These are phyloP conservation scores for Vandiemenella viatica DNA, from an alignment of 2,888 invertebrate genomes.

Conservation along the genomic window DNA sequence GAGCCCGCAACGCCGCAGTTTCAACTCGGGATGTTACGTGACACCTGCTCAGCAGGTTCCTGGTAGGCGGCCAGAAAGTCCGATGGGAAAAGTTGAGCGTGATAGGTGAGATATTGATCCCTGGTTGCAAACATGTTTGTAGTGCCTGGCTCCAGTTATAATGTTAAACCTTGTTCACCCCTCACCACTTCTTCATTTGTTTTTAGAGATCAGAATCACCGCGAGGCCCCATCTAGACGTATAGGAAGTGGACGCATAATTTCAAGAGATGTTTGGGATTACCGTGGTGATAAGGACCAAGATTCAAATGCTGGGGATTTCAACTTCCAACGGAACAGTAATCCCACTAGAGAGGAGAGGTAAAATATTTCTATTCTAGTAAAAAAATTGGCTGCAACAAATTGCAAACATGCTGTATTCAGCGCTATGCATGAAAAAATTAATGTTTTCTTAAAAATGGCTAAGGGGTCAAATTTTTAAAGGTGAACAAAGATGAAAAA, in stretches of 20 bases:
- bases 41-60: conserved; percentile 32
- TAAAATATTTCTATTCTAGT: too few species aligned
- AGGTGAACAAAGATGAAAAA: too few species aligned
- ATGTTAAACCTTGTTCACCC: too few species aligned
- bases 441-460: too few species aligned
- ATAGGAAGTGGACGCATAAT: conserved; percentile 77
- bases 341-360: conserved; percentile 17
- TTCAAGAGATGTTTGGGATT: conserved; percentile 41
- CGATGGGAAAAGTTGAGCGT: conserved; percentile 28
- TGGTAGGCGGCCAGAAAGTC: conserved; percentile 28
- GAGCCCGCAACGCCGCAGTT: conserved; percentile 72
- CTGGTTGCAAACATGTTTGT: background rate
- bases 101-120: conserved; percentile 4
- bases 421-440: too few species aligned
- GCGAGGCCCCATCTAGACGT: conserved; percentile 36
- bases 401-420: background rate
- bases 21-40: conserved; percentile 76
- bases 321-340: conserved; percentile 16
- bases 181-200: too few species aligned
- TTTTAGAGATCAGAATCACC: conserved; percentile 23
- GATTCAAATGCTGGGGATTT: conserved; percentile 5
- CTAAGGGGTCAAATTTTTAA: too few species aligned
- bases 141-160: background rate
- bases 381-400: too few species aligned
- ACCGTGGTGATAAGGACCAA: conserved; percentile 19